A percentile compares a stretch with the other conserved stretches of the same genome.
Conservation (phyloP, 1,140 invertebrate species). For the Oryzaephilus surinamensis region DNA sequence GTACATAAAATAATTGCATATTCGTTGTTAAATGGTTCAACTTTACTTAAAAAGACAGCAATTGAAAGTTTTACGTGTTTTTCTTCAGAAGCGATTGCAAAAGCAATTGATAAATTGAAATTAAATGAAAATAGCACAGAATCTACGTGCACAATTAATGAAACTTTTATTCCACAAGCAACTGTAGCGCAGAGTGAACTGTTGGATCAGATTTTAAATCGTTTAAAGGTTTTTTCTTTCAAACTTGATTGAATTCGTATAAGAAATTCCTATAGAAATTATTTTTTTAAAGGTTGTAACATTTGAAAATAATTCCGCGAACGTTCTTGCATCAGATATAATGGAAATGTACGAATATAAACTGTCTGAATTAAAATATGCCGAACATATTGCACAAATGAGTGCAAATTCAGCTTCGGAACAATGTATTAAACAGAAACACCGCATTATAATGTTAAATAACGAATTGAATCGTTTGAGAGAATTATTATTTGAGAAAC, state of each 20-base stretch:
- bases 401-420: constrained; percentile 44
- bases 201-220: constrained; percentile 1
- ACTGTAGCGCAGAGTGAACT: not conserved
- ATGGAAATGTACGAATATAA: constrained; percentile 65
- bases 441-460: constrained; percentile 39
- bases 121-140: no score
- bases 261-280: constrained; percentile 2
- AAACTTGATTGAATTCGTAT: not conserved
- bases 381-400: constrained; percentile 39
- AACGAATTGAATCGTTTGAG: constrained; percentile 40
- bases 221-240: constrained; percentile 2
- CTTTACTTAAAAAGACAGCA: no score
- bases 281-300: constrained; percentile 28
- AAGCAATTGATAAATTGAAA: no score
- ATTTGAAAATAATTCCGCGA: no score
- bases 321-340: constrained; percentile 51
- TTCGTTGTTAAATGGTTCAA: constrained; percentile 37
- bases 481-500: constrained; percentile 40
- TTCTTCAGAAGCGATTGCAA: no score
- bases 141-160: no score
- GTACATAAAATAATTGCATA: constrained; percentile 35
- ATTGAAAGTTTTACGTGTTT: no score
- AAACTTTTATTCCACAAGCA: constrained; percentile 38
- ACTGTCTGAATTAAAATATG: constrained; percentile 41
- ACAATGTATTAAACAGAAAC: constrained; percentile 40